Base-by-base conservation (phyloP, 1,140 invertebrate species). In the Macrobrachium rosenbergii region DNA sequence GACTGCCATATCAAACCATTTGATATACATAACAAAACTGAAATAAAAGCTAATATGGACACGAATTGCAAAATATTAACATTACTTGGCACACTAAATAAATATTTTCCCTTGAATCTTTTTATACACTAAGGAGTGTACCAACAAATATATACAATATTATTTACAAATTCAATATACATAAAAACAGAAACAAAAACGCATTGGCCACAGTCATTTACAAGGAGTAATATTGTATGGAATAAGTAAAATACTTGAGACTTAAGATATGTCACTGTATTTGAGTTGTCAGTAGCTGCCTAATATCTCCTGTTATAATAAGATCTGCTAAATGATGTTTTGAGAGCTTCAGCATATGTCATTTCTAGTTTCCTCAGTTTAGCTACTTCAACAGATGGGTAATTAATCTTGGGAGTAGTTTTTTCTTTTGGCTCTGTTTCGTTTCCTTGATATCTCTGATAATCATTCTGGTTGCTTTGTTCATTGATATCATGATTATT, bases 321-420 rank as follows among this genome's bases (percentile, higher is more conserved):
- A n/a, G 89, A 80, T 79, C 89, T 83, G 17, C 69, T 80, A 37
- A 88, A 76, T 11, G 87, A 87, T 43, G 82, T 77, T 77, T 89
- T 90, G 52, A 97, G 92, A 6, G 95, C 96, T 91, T 97, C 96
- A 0, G 96, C 96, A 91, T 97, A 97, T 6, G 96, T 96, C 90
- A 95, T 94, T 89, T 97, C 96, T 45, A 97, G 92, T 89, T 95
- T 94, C 91, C 95, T 95, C 69, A 97, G 92, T 90, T 95, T 95
- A 88, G 96, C 95, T 14, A 97, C 94, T 89, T 96, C 96, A 90
- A 96, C 95, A 0, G 95, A 96, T 6, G 96, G 95, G 14, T 94
- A 94, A 91, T 95, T 95, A 23, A 95, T 2, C 79, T 90, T 87
- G 28, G 80, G 76, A 21, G 79, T 69, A 5, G 79, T 28, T 12